Evolutionary conservation across 2,113 vertebrate genomes (phyloP), one percentile per base, ranked within the genome.

Genomic region (Amphilophus citrinellus): DNA sequence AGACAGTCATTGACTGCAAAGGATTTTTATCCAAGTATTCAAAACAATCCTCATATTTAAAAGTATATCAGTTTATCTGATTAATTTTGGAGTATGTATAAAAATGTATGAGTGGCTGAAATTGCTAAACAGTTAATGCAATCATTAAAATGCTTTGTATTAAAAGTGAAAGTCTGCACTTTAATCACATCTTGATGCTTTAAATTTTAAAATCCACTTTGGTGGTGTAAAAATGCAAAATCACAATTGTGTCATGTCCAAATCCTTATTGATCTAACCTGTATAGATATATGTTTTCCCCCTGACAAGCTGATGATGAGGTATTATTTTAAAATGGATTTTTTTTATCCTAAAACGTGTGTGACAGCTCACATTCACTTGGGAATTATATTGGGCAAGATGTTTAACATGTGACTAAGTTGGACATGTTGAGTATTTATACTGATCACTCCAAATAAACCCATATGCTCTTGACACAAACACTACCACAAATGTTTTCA

Each of bases 401-500:
- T 56, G 68, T 73, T 73, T 56, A 73, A 20, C 47, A 73, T 73
- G 66, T 73, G 66, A 53, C 10, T 56, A 73, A 73, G 18, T 73
- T 73, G 68, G 68, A 73, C 47, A 56, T 27, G 10, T 35, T 73
- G 27, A 35, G 68, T 56, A 56, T 73, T 73, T 56, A 73, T 1
- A 2, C 47, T 73, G 35, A 30, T 73, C 47, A 73, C 27, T 73
- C 68, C 68, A 73, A 73, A 73, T 50, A 73, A 73, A 56, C 27
- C 27, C 68, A 73, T 73, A 73, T 73, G 68, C 47, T 56, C 68
- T n/a, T 32, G 47, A 73, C 47, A 56, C 68, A 73, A 73, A 56
- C 68, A 53, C 47, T 56, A 73, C 47, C 32, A 56, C 10, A 20
- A 73, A 73, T 73, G 18, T 56, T 56, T 73, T 73, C 47, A 73